A percentile compares a stretch with the other conserved stretches of the same genome.
Conservation (phyloP, 2,797 vertebrate species). For the Trachops cirrhosus region DNA sequence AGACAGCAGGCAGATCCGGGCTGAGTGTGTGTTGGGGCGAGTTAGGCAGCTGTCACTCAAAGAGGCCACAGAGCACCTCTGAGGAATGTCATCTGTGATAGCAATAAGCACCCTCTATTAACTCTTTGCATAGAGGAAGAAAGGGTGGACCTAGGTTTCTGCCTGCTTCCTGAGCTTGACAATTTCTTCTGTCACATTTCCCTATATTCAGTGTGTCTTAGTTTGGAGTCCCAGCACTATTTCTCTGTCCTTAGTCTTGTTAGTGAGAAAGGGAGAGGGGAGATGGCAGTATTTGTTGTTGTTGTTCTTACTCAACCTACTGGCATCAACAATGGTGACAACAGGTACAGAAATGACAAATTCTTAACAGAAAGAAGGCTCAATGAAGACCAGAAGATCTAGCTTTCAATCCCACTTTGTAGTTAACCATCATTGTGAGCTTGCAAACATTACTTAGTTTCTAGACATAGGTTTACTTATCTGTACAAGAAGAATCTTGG, state of each 20-base stretch:
- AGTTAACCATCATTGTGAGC: not conserved
- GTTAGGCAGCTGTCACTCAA: not conserved
- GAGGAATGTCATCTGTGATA: not conserved
- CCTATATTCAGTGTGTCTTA: not conserved
- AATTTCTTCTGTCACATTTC: not conserved
- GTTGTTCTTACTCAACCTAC: not conserved
- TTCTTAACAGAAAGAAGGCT: not conserved
- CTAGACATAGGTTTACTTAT: not conserved
- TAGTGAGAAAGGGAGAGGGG: not conserved
- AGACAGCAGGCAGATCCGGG: not conserved
- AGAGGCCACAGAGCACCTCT: not conserved
- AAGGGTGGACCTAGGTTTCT: not conserved
- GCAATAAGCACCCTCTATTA: too few relatives aligned
- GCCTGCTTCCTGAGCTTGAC: not conserved
- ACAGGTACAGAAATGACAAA: not conserved
- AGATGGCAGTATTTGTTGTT: not conserved
- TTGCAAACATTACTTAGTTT: not conserved
- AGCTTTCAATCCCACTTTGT: not conserved
- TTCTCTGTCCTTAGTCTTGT: not conserved
- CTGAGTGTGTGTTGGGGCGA: too few relatives aligned
- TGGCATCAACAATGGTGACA: not conserved
- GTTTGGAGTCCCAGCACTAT: not conserved
- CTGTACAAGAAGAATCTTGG: not conserved
- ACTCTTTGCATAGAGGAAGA: not conserved
- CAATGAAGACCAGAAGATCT: not conserved